Base-by-base conservation (phyloP, 2,113 vertebrate genomes). In the Pyrgilauda ruficollis region DNA sequence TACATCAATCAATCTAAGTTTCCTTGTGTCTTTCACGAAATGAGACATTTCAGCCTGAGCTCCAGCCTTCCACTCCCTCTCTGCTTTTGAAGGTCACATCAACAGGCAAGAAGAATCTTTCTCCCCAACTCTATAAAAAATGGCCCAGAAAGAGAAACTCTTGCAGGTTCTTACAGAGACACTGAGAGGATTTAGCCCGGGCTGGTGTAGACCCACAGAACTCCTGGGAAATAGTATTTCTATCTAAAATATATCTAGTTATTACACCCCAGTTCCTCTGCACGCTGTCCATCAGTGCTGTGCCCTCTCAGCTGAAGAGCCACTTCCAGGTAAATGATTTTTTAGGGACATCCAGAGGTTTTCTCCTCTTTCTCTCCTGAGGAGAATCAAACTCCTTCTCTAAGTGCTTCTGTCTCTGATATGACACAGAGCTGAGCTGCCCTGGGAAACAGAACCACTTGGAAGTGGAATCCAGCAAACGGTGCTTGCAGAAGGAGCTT, bases 1-100 rank as follows among this genome's bases (percentile, higher is more conserved):
- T 22, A 41, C 59, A 82, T 96, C 41, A 64, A 52, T 94, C 88
- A 69, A 93, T 89, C 82, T 52, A 73, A 64, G 37, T 94, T 95
- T 90, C 89, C 82, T 63, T 20, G 27, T 56, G 39, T 66, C 59
- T 94, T 66, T 75, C 44, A 69, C 33, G 12, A 46, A 94, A 93
- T 14, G 69, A 96, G 35, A 91, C 24, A 61, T 37, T 52, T 24
- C 52, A 81, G 84, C 41, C 81, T 68, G 20, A 50, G 56, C 46
- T 27, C 2, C 0, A 52, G 58, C 68, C 23, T 59, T 56, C 41
- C 61, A 4, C 31, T 37, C 43, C 23, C 43, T 74, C 44, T 59
- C 41, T 66, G 31, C 64, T 49, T 70, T 50, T 84, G 52, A 96
- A 37, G 46, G 84, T 84, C 72, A 70, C 26, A 46, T 21, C 68